Conservation (phyloP, 2,113 vertebrate genomes). For the Pelusios castaneus region DNA sequence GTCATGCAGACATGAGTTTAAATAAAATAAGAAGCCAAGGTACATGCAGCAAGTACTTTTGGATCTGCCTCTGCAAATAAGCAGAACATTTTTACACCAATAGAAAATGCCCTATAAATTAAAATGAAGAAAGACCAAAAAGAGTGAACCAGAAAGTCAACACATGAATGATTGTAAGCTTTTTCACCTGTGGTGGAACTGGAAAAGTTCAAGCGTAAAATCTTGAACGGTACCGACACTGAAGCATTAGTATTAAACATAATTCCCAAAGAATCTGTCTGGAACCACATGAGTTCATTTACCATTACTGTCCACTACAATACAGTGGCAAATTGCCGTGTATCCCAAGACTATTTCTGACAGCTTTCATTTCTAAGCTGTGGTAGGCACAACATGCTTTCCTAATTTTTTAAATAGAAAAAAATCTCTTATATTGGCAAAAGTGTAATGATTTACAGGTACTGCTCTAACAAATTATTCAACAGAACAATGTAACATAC, state of each 20-base stretch:
- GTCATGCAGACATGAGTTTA: neutral
- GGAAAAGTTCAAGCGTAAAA: neutral
- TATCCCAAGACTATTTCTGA: neutral
- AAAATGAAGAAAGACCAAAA: neutral
- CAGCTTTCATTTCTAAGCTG: neutral
- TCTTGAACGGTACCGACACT: neutral
- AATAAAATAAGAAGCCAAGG: neutral
- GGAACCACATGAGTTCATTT: neutral
- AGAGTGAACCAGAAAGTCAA: neutral
- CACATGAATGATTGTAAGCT: neutral
- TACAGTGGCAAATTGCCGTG: neutral
- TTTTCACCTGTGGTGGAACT: neutral
- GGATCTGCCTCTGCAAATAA: rapidly evolving
- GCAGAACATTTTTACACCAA: rapidly evolving
- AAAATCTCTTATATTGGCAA: neutral
- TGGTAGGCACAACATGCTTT: neutral
- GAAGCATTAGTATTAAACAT: neutral
- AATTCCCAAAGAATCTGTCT: neutral
- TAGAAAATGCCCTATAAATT: rapidly evolving
- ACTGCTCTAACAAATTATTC: neutral
- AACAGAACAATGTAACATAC: neutral
- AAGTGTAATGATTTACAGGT: neutral
- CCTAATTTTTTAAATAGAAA: neutral
- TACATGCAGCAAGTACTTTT: neutral
- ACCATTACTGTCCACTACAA: rapidly evolving